Evolutionary conservation across 2,888 invertebrate species (phyloP).

Genomic region (Athrips mouffetella): DNA sequence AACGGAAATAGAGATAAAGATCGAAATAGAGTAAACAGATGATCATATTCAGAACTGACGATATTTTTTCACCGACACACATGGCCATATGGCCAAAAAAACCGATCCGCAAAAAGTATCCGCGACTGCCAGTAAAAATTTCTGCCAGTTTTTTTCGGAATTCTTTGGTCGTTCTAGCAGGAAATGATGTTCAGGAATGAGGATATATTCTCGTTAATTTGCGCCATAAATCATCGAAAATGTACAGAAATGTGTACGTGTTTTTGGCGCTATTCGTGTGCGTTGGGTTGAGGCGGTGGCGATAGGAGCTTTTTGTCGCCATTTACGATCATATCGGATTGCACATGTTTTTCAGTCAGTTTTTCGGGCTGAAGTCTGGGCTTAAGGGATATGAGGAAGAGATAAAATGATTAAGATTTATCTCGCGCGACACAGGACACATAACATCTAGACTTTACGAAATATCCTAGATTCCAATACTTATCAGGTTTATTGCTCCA

Average conservation of each 20-base stretch:
- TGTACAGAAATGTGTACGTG: conserved; percentile 63
- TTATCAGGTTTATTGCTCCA: too few relatives aligned
- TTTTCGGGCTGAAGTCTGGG: conserved; percentile 30
- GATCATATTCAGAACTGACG: not conserved
- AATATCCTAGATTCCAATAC: too few relatives aligned
- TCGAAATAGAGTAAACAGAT: not conserved
- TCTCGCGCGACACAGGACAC: too few relatives aligned
- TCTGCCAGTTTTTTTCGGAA: conserved; percentile 53
- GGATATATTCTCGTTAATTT: conserved; percentile 78
- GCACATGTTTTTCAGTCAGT: conserved; percentile 45
- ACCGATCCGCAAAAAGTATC: conserved; percentile 3
- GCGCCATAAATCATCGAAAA: conserved; percentile 76
- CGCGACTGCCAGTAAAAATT: conserved; percentile 14
- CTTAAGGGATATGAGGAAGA: not conserved
- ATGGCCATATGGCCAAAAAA: conserved; percentile 9
- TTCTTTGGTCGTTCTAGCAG: conserved; percentile 69
- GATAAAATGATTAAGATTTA: too few relatives aligned
- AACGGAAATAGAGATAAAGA: not conserved
- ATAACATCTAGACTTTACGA: too few relatives aligned
- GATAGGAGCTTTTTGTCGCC: conserved; percentile 61
- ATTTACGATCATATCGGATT: conserved; percentile 50
- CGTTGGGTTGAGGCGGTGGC: conserved; percentile 30
- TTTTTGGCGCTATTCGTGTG: conserved; percentile 44
- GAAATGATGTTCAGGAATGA: conserved; percentile 76
- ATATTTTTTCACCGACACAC: conserved; percentile 5